Percentiles rank a stretch among this genome's conserved stretches.
phyloP scores from a whole-genome alignment of 1,140 invertebrate species.

The Aleiodes sp. region DNA sequence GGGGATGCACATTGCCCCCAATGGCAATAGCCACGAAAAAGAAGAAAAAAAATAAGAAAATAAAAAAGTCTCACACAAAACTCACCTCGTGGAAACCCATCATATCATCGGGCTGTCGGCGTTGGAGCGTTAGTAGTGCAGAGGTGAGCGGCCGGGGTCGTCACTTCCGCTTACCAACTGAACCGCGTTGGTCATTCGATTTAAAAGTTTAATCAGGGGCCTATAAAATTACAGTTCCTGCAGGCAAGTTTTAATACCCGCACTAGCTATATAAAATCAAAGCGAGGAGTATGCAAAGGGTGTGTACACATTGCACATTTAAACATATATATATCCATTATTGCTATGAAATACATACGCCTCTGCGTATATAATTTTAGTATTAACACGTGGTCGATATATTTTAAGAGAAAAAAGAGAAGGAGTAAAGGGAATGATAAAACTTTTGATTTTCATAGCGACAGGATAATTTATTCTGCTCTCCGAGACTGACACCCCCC shows the following conservation, averaged over 20 bases:
- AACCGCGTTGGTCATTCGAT: constrained; percentile 60
- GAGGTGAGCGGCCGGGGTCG: constrained; percentile 65
- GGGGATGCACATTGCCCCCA: constrained; percentile 47
- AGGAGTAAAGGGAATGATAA: not conserved
- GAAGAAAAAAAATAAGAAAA: not conserved
- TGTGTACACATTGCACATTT: constrained; percentile 41
- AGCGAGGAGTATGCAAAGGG: constrained; percentile 30
- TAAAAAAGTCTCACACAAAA: not conserved
- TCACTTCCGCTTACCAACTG: constrained; percentile 63
- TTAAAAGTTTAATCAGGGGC: constrained; percentile 67
- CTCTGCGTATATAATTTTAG: constrained; percentile 27
- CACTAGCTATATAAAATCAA: constrained; percentile 6
- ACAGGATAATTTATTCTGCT: constrained; percentile 7
- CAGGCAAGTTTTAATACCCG: constrained; percentile 12
- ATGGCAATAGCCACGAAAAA: not conserved
- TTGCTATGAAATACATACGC: constrained; percentile 34
- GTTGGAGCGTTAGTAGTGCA: constrained; percentile 61
- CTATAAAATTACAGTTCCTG: constrained; percentile 60
- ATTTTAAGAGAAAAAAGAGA: not conserved
- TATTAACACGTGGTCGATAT: not conserved
- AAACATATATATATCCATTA: constrained; percentile 1
- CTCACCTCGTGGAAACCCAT: not conserved
- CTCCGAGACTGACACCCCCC: not conserved
- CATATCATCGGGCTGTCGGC: constrained; percentile 23
- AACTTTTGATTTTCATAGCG: not conserved